These are phyloP conservation scores for Naso thynnoides DNA, from an alignment of 2,797 vertebrate genomes.

Conservation along the genomic window DNA sequence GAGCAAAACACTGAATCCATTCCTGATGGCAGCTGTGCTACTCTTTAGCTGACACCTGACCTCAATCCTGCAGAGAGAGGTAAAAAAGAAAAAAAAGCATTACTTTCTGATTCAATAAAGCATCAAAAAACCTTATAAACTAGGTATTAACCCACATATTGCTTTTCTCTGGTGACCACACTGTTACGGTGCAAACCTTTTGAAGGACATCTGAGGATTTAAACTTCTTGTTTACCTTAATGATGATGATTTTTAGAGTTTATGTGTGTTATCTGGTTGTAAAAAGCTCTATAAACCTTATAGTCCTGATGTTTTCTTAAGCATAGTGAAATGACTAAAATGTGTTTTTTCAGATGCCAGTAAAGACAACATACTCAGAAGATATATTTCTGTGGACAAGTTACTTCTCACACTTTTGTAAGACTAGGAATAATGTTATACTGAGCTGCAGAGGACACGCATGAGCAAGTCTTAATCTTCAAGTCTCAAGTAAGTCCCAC, in stretches of 20 bases:
- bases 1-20: slow-evolving; percentile 27
- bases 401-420: too few species aligned
- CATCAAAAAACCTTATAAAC: slow-evolving; percentile 18
- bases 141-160: slow-evolving; percentile 17
- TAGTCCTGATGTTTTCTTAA: neutral
- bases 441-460: too few species aligned
- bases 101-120: slow-evolving; percentile 17
- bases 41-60: slow-evolving; percentile 21
- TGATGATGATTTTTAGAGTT: neutral
- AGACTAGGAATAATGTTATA: neutral
- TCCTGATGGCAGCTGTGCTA: slow-evolving; percentile 13
- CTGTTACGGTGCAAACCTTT: neutral
- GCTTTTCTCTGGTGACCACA: slow-evolving; percentile 12
- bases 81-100: neutral
- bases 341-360: neutral
- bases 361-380: neutral
- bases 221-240: neutral
- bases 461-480: neutral
- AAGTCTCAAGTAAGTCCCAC: too few species aligned
- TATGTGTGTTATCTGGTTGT: neutral
- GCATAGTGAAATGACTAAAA: neutral
- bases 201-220: neutral
- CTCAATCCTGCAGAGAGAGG: slow-evolving; percentile 1
- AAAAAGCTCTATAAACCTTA: neutral
- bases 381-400: neutral